Base-by-base conservation (phyloP, 2,113 vertebrate genomes). In the Philantomba maxwellii region DNA sequence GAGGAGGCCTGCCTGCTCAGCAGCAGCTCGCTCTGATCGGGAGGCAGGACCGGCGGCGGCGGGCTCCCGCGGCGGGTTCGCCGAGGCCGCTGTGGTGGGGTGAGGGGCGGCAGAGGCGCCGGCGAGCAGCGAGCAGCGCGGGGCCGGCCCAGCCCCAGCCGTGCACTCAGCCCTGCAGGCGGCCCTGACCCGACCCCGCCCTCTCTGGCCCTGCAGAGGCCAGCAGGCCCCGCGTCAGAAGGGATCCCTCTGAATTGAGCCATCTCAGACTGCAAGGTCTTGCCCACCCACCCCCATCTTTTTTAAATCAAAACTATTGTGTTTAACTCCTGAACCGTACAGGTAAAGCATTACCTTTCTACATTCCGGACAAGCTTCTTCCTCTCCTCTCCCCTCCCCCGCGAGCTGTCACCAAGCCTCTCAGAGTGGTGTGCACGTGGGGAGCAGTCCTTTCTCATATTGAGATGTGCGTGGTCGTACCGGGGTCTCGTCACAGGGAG, bases 1-100 rank as follows among this genome's bases (percentile, higher is more conserved):
- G 99, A 99, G 98, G 99, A 99, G 90, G 99, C 99, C 97, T 98
- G 97, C 98, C 99, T 99, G 98, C 98, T 99, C 99, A 99, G 99
- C 98, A 99, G 99, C 98, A 99, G 99, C 98, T 98, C 98, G 96
- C 99, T 99, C 98, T 99, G 99, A 99, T 98, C 97, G 51, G 94
- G 70, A 25, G 36, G 36, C n/a, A 11, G 64, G 21, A 21, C 16
- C 5, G n/a, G 64, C 64, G 17, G 8, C 60, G 16, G 17, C n/a
- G 4, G 98, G 95, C 62, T 96, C 98, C 93, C 92, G 89, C 96
- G 96, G 87, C 93, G 16, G 8, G 89, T 96, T 98, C 98, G 97
- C n/a, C 1, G 94, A 95, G 93, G 75, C 96, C 5, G 39, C 39
- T 43, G 39, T 43, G 39, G 39, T 43, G 39, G 39, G 39, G 39